Conservation (phyloP, 2,888 invertebrate species). For the Stegophylla sp. region DNA sequence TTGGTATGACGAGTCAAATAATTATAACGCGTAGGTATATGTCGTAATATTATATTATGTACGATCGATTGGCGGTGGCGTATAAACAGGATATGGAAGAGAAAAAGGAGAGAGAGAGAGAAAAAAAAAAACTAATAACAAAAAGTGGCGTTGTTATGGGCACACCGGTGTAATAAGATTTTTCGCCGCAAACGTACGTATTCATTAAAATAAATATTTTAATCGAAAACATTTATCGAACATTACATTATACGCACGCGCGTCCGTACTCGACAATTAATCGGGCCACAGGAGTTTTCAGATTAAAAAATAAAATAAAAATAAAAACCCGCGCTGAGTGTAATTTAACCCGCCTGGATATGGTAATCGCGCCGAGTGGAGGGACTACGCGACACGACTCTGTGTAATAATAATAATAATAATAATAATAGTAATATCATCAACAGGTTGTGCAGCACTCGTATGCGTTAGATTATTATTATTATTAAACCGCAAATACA, state of each 20-base stretch:
- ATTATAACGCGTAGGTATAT: too few relatives aligned
- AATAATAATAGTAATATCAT: background rate
- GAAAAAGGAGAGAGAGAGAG: too few relatives aligned
- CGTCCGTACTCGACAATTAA: constrained; percentile 13
- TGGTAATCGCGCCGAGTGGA: too few relatives aligned
- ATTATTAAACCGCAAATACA: background rate
- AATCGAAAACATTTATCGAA: constrained; percentile 31
- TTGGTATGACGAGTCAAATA: too few relatives aligned
- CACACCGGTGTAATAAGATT: background rate
- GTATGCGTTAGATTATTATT: background rate
- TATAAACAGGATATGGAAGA: too few relatives aligned
- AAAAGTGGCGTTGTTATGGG: constrained; percentile 14
- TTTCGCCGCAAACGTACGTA: background rate
- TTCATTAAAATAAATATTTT: constrained; percentile 44
- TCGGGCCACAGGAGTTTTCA: background rate
- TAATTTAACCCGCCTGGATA: too few relatives aligned
- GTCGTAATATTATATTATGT: too few relatives aligned
- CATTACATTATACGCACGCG: too few relatives aligned
- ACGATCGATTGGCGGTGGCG: too few relatives aligned
- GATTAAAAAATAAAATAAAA: too few relatives aligned
- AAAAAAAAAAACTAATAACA: constrained; percentile 3
- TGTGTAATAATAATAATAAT: background rate
- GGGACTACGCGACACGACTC: background rate
- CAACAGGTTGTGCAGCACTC: background rate
- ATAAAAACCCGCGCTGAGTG: too few relatives aligned